Evolutionary conservation across 2,888 invertebrate genomes (phyloP), one percentile per base, ranked within the genome.

Genomic region (Hypomecis atomaria): DNA sequence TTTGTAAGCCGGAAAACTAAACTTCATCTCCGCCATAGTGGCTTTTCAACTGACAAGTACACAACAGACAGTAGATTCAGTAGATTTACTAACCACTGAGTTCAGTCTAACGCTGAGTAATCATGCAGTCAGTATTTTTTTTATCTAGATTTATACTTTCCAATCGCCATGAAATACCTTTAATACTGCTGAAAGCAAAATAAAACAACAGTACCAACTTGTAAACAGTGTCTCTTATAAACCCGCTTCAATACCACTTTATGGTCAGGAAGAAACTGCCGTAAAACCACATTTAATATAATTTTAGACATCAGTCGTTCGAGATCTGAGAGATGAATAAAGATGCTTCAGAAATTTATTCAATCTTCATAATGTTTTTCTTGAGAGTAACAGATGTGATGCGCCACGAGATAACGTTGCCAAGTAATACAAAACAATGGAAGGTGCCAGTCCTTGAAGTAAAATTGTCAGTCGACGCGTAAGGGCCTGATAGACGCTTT

Each of bases 181-280:
- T 49, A 6, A 66, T 54, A 64, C 48, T 66, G 56, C 44, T 61
- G 33, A 23, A 56, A 48, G 64, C 48, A 63, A 50, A 38, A 55
- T 49, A 43, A 53, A 62, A 44, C 62, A 68, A 73, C 69, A 69
- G 71, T 69, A 57, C 70, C 61, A 64, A 69, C 54, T 76, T 72
- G 72, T 81, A 81, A 81, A 78, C 77, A 69, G 62, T 62, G 71
- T 65, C 71, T 64, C 76, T 80, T 76, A 81, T 83, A 67, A 73
- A 74, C 76, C 74, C 74, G 68, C 75, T 76, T 71, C 74, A 74
- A 75, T 73, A 71, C 69, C 67, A 69, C 73, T 86, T 88, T 85
- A 88, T 77, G 78, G 73, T 78, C 82, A 80, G 83, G 83, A 87
- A 84, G 82, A 81, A 79, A 84, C 79, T 73, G 78, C 76, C 73